Percentiles rank a stretch among this genome's conserved stretches.
phyloP scores from a whole-genome alignment of 2,113 vertebrate species.

The Oreamnos americanus region DNA sequence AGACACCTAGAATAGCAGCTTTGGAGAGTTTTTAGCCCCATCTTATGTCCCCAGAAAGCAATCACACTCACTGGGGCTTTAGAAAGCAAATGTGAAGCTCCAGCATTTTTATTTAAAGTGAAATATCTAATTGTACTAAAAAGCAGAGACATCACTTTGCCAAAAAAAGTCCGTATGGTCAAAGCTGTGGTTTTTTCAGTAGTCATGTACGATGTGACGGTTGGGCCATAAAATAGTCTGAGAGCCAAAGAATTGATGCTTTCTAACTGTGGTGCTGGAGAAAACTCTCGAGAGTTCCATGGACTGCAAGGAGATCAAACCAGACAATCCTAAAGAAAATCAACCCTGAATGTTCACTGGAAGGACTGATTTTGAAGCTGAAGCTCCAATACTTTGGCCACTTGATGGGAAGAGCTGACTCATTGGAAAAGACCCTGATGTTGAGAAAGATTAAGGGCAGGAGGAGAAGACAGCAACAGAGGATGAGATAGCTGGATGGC shows the following conservation, averaged over 20 bases:
- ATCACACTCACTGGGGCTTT: constrained; percentile 75
- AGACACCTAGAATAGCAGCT: constrained; percentile 69
- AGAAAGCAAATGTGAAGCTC: constrained; percentile 54
- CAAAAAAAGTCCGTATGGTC: background rate
- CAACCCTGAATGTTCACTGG: background rate
- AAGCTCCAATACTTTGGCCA: background rate
- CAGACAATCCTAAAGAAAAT: background rate
- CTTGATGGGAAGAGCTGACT: background rate
- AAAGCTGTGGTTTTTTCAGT: background rate
- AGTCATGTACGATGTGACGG: background rate
- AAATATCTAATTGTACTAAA: constrained; percentile 21
- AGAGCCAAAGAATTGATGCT: background rate
- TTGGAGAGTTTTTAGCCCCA: constrained; percentile 84
- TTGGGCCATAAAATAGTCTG: background rate
- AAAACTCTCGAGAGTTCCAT: background rate
- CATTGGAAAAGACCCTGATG: background rate
- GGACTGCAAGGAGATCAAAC: background rate
- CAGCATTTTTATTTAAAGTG: constrained; percentile 53
- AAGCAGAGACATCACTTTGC: background rate
- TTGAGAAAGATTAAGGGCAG: background rate
- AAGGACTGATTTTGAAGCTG: background rate
- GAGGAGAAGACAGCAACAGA: background rate
- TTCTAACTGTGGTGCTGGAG: background rate
- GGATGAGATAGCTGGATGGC: background rate
- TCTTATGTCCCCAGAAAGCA: constrained; percentile 82